Conservation (phyloP, 1,140 invertebrate genomes). For the Saccostrea cuccullata region DNA sequence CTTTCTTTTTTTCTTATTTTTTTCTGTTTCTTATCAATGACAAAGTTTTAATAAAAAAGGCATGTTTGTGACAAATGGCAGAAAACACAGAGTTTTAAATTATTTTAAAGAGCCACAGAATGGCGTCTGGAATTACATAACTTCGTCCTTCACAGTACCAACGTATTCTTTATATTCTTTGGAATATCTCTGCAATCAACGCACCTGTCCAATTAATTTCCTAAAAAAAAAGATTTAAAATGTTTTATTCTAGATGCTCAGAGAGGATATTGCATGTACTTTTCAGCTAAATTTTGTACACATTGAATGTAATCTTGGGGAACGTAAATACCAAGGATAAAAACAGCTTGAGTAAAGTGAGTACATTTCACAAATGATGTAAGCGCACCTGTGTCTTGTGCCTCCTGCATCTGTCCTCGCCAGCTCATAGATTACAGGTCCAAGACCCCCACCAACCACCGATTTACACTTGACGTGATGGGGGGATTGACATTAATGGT, state of each 20-base stretch:
- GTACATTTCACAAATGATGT: not conserved
- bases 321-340: not conserved
- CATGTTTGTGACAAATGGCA: not conserved
- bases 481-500: not conserved
- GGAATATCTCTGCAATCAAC: not conserved
- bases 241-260: not conserved
- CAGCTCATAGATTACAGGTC: not conserved
- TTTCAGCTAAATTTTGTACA: not conserved
- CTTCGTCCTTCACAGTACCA: not conserved
- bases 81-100: not conserved
- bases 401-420: not conserved
- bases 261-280: not conserved
- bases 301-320: not conserved
- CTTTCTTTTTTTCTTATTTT: too few species aligned
- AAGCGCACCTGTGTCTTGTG: not conserved
- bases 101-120: not conserved
- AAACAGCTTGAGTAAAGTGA: not conserved
- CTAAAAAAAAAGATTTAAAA: not conserved
- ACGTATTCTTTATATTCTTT: not conserved
- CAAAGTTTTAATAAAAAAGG: not conserved
- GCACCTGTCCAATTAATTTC: constrained; percentile 22
- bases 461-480: constrained; percentile 13
- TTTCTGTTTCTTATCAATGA: too few species aligned
- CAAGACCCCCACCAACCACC: constrained; percentile 5
- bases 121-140: not conserved